A percentile compares a stretch with the other conserved stretches of the same genome.
These are phyloP conservation scores for Eulimnadia texana DNA, from an alignment of 1,140 invertebrate genomes.

Conservation along the genomic window DNA sequence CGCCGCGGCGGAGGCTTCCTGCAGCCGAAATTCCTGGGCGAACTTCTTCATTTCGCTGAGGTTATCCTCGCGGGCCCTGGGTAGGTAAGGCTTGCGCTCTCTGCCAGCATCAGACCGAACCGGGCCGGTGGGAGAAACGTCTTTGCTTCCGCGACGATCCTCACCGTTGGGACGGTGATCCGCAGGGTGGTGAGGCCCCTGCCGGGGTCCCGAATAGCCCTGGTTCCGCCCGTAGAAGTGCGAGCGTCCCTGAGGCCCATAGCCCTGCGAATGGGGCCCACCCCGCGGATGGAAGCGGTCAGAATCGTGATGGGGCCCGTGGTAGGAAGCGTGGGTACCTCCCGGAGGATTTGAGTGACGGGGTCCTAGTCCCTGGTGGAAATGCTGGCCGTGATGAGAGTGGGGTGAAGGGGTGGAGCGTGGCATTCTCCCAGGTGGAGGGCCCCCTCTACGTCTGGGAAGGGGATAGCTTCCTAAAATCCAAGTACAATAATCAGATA, in stretches of 20 bases:
- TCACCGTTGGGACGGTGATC: neutral
- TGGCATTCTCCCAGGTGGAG: constrained; percentile 34
- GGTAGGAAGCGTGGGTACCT: neutral
- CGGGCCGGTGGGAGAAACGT: neutral
- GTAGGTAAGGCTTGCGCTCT: neutral
- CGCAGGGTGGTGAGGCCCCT: neutral
- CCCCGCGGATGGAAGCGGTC: neutral
- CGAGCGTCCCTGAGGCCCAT: neutral
- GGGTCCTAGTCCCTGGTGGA: constrained; percentile 10
- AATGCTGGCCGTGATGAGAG: neutral
- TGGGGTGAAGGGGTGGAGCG: constrained; percentile 37
- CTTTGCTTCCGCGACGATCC: neutral
- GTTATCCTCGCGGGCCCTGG: constrained; percentile 32
- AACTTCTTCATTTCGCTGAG: constrained; percentile 41
- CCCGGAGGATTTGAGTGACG: neutral
- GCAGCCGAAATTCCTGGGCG: constrained; percentile 40
- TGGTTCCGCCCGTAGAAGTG: neutral
- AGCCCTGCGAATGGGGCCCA: too few species aligned
- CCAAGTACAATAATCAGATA: too few species aligned
- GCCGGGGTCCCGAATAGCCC: neutral
- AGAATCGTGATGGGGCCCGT: constrained; percentile 1
- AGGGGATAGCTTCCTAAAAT: neutral
- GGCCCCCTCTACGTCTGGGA: constrained; percentile 9
- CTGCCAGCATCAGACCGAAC: neutral
- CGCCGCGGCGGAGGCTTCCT: neutral